Evolutionary conservation across 2,113 vertebrate genomes (phyloP).

Genomic region (Cochlearius cochlearius): DNA sequence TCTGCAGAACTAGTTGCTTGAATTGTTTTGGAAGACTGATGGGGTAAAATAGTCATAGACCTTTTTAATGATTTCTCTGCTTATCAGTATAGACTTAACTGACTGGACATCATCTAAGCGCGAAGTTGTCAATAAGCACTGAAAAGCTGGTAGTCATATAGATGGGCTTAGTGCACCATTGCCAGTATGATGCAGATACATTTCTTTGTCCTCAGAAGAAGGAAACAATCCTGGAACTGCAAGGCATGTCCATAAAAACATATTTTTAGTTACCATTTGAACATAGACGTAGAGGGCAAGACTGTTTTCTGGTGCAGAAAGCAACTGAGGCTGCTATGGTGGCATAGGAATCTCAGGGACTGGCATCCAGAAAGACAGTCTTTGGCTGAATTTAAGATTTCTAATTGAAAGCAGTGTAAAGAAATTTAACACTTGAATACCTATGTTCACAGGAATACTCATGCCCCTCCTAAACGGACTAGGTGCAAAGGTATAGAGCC

Average conservation of each 20-base stretch:
- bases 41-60: not conserved
- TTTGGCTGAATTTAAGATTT: not conserved
- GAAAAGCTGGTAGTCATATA: not conserved
- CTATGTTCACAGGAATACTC: not conserved
- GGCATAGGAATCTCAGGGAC: not conserved
- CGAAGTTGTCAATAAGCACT: not conserved
- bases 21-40: not conserved
- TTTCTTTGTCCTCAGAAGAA: not conserved
- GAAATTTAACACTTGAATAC: not conserved
- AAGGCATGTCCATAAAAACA: not conserved
- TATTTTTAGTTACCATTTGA: not conserved
- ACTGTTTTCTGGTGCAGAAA: not conserved
- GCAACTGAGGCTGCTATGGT: not conserved
- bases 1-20: not conserved
- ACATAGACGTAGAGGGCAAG: not conserved
- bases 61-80: not conserved
- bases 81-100: not conserved
- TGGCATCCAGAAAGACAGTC: not conserved
- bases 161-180: not conserved
- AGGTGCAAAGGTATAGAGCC: not conserved
- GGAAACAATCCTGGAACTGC: not conserved
- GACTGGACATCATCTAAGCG: not conserved
- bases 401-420: not conserved
- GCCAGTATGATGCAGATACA: not conserved
- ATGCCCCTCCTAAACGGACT: accelerated